A percentile compares a stretch with the other conserved stretches of the same genome.
Evolutionary conservation across 1,140 invertebrate species (phyloP).

Genomic region (Carcinoscorpius rotundicauda): DNA sequence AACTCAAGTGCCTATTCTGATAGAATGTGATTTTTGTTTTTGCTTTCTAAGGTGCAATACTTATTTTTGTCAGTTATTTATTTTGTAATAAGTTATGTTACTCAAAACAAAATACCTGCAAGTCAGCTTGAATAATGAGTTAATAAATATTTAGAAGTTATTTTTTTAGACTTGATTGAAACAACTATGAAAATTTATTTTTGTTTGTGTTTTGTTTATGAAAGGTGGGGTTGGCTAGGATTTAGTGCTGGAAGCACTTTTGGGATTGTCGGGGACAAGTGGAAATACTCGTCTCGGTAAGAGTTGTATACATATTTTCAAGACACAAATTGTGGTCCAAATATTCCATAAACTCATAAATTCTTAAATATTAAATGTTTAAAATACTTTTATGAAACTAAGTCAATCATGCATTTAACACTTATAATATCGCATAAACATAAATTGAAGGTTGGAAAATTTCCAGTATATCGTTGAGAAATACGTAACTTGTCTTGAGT

Average conservation of each 20-base stretch:
- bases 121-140: neutral
- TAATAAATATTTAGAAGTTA: neutral
- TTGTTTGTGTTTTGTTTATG: conserved; percentile 5
- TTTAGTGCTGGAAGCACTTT: conserved; percentile 36
- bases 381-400: neutral
- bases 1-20: too few species aligned
- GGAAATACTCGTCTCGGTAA: conserved; percentile 35
- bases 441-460: too few species aligned
- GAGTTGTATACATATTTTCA: neutral
- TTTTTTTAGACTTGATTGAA: neutral
- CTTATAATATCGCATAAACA: too few species aligned
- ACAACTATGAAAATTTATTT: neutral
- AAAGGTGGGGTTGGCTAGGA: conserved; percentile 36
- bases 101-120: neutral
- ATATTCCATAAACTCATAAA: neutral
- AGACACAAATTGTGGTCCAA: too few species aligned
- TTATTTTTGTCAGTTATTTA: too few species aligned
- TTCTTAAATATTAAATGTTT: neutral
- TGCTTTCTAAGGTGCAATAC: too few species aligned
- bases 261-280: conserved; percentile 32
- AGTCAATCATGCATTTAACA: too few species aligned
- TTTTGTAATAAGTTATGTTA: too few species aligned
- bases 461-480: too few species aligned
- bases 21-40: too few species aligned
- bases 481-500: too few species aligned